A percentile compares a stretch with the other conserved stretches of the same genome.
These are phyloP conservation scores for Aselliscus stoliczkanus DNA, from an alignment of 2,797 vertebrate genomes.

Conservation along the genomic window DNA sequence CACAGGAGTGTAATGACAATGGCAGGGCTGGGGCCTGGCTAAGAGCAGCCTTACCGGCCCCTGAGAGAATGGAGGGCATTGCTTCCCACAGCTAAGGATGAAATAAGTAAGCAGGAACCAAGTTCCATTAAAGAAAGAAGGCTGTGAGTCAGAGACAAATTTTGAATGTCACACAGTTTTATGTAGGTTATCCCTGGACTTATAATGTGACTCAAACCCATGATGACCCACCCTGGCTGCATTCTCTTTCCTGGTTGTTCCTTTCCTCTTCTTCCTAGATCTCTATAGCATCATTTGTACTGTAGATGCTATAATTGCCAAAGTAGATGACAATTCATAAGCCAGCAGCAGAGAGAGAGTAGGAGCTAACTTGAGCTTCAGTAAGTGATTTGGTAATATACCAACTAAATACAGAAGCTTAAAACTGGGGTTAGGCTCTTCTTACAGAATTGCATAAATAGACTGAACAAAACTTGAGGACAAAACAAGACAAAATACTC, in stretches of 20 bases:
- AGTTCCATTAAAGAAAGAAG: background rate
- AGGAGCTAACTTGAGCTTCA: background rate
- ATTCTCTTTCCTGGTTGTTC: background rate
- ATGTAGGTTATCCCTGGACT: background rate
- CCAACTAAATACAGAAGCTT: background rate
- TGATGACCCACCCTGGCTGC: background rate
- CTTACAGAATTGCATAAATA: slow-evolving; percentile 4
- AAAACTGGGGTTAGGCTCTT: background rate
- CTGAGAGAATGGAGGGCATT: too few species aligned
- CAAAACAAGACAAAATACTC: background rate
- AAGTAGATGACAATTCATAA: background rate
- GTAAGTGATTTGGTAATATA: background rate
- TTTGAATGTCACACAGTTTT: background rate
- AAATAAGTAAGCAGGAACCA: background rate
- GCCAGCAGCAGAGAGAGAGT: background rate
- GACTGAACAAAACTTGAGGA: background rate
- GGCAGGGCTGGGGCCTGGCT: background rate
- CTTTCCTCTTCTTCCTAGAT: background rate
- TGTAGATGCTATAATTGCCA: too few species aligned
- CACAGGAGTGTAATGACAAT: background rate
- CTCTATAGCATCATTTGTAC: background rate
- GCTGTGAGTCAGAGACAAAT: background rate
- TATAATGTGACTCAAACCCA: background rate
- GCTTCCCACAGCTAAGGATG: background rate
- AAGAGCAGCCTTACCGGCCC: background rate